Conservation (phyloP, 2,113 vertebrate genomes). For the Heliornis fulica region DNA sequence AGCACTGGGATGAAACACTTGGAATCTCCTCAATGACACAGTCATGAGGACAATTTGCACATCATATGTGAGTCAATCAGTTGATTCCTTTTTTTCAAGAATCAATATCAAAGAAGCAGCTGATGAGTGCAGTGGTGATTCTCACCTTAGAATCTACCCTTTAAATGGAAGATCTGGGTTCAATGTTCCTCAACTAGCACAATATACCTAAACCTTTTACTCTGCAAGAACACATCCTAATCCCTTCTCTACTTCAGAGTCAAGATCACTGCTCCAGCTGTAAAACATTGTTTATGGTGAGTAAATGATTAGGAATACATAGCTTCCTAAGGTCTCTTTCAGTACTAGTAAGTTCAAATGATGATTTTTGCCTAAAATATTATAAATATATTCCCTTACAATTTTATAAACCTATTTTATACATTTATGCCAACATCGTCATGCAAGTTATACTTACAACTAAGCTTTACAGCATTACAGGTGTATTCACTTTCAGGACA, state of each 20-base stretch:
- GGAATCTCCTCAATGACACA: background rate
- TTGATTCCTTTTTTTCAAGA: background rate
- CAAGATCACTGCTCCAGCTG: background rate
- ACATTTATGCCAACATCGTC: background rate
- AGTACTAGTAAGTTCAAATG: background rate
- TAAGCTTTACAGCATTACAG: background rate
- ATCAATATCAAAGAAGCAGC: background rate
- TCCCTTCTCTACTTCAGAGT: background rate
- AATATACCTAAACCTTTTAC: background rate
- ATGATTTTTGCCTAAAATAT: background rate
- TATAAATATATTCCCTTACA: background rate
- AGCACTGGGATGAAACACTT: background rate
- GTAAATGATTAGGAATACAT: background rate
- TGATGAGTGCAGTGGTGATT: background rate
- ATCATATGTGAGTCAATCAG: background rate
- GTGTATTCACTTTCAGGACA: background rate
- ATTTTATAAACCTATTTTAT: background rate
- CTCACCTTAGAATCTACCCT: background rate
- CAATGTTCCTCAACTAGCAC: background rate
- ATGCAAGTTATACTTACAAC: background rate
- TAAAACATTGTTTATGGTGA: background rate
- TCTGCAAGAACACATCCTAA: background rate
- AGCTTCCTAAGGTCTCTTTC: background rate
- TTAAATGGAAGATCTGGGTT: background rate
- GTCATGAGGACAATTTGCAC: background rate